phyloP scores from a whole-genome alignment of 1,140 invertebrate genomes.

The Platorchestia sp. region DNA sequence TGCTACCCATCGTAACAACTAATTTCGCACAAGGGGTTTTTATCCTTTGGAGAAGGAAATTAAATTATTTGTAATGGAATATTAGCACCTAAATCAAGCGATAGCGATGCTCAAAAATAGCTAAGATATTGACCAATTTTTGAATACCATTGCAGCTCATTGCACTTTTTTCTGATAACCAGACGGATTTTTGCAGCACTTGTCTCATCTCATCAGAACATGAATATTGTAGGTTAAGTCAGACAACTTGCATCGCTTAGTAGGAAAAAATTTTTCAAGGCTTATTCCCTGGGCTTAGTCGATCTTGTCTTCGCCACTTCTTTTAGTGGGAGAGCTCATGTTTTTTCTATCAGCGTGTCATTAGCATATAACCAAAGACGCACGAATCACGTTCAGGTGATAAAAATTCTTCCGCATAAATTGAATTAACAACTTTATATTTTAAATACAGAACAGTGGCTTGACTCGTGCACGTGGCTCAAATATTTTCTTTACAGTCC shows the following conservation, averaged over 20 bases:
- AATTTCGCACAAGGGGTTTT: background rate
- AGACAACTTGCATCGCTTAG: background rate
- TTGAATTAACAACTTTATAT: background rate
- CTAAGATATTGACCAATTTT: background rate
- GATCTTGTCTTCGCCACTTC: background rate
- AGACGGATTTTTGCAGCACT: background rate
- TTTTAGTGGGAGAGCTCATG: background rate
- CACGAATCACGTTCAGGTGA: background rate
- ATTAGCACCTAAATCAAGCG: background rate
- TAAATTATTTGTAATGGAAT: background rate
- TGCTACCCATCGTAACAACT: background rate
- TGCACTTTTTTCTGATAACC: background rate
- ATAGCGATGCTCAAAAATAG: background rate
- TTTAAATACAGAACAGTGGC: background rate
- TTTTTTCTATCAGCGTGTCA: background rate
- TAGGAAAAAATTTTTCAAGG: background rate
- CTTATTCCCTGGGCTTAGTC: background rate
- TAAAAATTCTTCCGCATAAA: background rate
- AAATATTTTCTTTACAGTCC: background rate
- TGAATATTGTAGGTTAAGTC: background rate
- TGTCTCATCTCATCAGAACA: background rate
- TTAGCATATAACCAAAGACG: background rate
- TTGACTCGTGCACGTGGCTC: background rate
- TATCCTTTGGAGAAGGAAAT: background rate
- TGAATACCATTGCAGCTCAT: background rate